These are phyloP conservation scores for Porites rus DNA, from an alignment of 92 coral and sea anemone genomes.

Conservation along the genomic window DNA sequence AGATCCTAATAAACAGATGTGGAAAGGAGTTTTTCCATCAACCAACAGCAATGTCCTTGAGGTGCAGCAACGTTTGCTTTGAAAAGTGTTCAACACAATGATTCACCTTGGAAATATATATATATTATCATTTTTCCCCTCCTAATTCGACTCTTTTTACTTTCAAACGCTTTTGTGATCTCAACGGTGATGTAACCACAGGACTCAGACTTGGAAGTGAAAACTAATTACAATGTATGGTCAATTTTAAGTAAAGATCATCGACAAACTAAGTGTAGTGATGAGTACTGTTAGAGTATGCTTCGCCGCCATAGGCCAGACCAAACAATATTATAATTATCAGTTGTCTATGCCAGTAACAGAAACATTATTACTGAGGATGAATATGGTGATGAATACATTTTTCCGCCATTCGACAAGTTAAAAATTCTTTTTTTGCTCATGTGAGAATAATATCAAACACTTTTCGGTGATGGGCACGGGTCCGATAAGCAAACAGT, in stretches of 20 bases:
- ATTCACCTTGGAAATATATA: constrained; percentile 1
- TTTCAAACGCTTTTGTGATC: background rate
- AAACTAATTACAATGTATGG: background rate
- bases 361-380: too few species aligned
- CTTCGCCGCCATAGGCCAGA: background rate
- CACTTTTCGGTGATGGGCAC: too few species aligned
- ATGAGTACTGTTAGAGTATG: background rate
- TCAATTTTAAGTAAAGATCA: too few species aligned
- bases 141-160: background rate
- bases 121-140: background rate
- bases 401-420: too few species aligned
- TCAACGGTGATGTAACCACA: background rate
- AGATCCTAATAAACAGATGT: constrained; percentile 22
- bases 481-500: too few species aligned
- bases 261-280: background rate
- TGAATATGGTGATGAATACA: too few species aligned
- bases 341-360: too few species aligned
- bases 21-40: constrained; percentile 11
- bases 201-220: background rate
- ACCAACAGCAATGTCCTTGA: constrained; percentile 5
- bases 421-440: too few species aligned
- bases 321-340: too few species aligned
- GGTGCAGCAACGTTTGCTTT: constrained; percentile 5
- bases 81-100: background rate
- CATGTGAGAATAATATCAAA: too few species aligned